A percentile compares a stretch with the other conserved stretches of the same genome.
Conservation (phyloP, 1,140 invertebrate species). For the Tetramorium alpestre region DNA sequence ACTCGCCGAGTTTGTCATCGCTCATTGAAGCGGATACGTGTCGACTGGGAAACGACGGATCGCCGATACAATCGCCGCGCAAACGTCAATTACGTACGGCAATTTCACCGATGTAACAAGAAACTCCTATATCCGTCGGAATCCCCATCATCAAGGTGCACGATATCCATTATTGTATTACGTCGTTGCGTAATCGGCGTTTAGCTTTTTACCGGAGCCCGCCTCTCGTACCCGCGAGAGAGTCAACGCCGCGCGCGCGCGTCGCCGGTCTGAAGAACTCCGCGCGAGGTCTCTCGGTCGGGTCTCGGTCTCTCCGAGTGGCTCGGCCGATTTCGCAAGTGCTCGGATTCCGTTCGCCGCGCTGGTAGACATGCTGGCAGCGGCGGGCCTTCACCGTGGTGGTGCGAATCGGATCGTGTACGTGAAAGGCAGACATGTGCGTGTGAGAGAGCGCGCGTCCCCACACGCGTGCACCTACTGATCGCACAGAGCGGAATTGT, state of each 20-base stretch:
- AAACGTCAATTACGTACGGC: slow-evolving; percentile 54
- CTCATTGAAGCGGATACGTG: neutral
- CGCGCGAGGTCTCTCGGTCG: slow-evolving; percentile 10
- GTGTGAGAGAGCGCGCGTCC: too few species aligned
- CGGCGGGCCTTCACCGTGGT: slow-evolving; percentile 56
- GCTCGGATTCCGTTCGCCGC: slow-evolving; percentile 51
- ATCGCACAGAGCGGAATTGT: neutral
- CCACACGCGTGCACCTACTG: too few species aligned
- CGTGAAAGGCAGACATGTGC: slow-evolving; percentile 54
- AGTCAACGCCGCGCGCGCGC: neutral
- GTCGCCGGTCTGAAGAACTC: too few species aligned
- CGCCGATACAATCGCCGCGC: neutral
- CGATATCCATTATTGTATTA: slow-evolving; percentile 72
- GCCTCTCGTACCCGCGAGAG: slow-evolving; percentile 41
- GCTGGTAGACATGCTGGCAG: slow-evolving; percentile 74
- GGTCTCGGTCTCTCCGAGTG: slow-evolving; percentile 32
- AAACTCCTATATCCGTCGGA: slow-evolving; percentile 61
- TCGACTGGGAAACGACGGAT: neutral
- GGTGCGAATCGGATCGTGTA: slow-evolving; percentile 36
- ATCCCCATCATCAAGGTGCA: slow-evolving; percentile 57
- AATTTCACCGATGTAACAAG: slow-evolving; percentile 39
- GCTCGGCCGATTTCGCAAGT: slow-evolving; percentile 61
- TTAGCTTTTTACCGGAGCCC: slow-evolving; percentile 64
- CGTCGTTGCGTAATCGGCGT: slow-evolving; percentile 69
- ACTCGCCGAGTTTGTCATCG: neutral